Conservation (phyloP, 2,113 vertebrate genomes). For the Plecturocebus donacophilus region DNA sequence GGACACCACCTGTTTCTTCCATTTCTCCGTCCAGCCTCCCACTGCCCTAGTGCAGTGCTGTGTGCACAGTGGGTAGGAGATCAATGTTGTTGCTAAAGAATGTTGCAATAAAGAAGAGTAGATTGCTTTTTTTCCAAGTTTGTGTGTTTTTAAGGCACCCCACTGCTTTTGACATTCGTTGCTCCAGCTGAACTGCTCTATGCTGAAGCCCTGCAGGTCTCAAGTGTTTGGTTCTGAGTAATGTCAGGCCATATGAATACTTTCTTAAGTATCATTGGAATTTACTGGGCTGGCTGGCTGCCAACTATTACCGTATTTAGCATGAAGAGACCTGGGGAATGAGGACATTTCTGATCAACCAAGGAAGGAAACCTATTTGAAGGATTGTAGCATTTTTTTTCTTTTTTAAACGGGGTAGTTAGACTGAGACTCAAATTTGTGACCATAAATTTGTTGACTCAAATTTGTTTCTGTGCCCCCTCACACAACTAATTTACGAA, state of each 20-base stretch:
- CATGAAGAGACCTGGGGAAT: constrained; percentile 66
- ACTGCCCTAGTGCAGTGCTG: background rate
- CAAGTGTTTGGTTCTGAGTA: constrained; percentile 58
- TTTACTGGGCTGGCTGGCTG: constrained; percentile 68
- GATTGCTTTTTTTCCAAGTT: constrained; percentile 27
- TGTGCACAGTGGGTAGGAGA: constrained; percentile 64
- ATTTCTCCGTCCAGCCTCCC: constrained; percentile 37
- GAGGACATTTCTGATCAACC: constrained; percentile 67
- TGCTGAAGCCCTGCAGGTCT: constrained; percentile 25
- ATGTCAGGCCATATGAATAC: constrained; percentile 71
- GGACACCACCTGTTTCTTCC: constrained; percentile 68
- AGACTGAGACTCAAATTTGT: constrained; percentile 14
- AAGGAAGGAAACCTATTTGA: constrained; percentile 59
- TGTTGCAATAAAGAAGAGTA: constrained; percentile 68
- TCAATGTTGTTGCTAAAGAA: constrained; percentile 63
- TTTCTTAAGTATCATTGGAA: constrained; percentile 74
- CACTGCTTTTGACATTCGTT: constrained; percentile 56
- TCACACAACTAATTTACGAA: constrained; percentile 29
- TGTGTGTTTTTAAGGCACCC: constrained; percentile 60
- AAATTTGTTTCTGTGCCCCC: constrained; percentile 26
- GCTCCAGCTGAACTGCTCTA: constrained; percentile 24
- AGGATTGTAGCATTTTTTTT: background rate
- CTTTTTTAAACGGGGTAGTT: background rate
- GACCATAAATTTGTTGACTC: background rate
- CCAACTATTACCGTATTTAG: constrained; percentile 76